Base-by-base conservation (phyloP, 2,113 vertebrate genomes). In the Bathybates hornii region DNA sequence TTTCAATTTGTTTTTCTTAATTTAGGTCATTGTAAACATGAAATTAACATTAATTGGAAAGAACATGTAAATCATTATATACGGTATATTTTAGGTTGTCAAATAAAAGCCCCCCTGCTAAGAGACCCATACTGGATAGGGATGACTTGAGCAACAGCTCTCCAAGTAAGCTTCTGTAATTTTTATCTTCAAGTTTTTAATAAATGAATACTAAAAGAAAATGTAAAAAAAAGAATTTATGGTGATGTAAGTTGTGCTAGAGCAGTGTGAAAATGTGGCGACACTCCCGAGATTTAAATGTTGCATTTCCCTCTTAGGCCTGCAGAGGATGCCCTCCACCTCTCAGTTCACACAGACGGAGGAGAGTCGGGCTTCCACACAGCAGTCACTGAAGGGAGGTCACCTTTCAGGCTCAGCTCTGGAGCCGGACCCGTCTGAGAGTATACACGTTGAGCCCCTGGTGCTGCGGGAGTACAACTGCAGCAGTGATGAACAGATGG, bases 401-500 rank as follows among this genome's bases (percentile, higher is more conserved):
- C 85, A 87, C 38, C 71, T 82, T 41, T 78, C 91, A 29, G 38
- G 83, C 41, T 91, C 83, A 87, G 29, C 76, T 24, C 43, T 11
- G 61, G 94, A 95, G 56, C 78, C 87, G 53, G 91, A 96, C 63
- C 91, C 90, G 4, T 88, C 89, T 1, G 90, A 95, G 6, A 94
- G 92, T 0, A 93, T 94, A 0, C 94, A 92, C 4, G 56, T 93
- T 1, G 94, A 96, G 13, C 87, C 95, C 2, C 79, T 82, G 89
- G 93, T 93, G 66, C 87, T 89, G 76, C 89, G 81, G 1, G 93
- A 95, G 79, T 96, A 95, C 16, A 94, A 96, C 57, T 89, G 81
- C 13, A 87, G 95, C 87, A 83, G 93, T 79, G 95, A 96, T 7
- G 97, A 97, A 80, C 97, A 97, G 95, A 96, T 96, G 86, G 96